Evolutionary conservation across 2,888 invertebrate genomes (phyloP), one percentile per base, ranked within the genome.

Genomic region (Tridacna gigas): DNA sequence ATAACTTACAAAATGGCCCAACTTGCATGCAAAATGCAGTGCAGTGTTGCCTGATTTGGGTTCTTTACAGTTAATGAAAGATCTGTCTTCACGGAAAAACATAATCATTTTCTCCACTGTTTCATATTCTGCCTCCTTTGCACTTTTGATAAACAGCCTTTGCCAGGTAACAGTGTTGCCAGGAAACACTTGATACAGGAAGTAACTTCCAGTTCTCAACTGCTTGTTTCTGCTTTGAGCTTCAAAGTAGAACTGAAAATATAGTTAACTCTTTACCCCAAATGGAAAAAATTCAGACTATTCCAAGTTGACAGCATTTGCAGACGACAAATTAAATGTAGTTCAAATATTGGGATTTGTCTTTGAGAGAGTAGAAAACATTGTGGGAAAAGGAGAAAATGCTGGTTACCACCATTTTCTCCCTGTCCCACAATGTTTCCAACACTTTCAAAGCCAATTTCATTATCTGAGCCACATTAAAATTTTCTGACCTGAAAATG

Each of bases 151-250:
- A 74, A 94, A 92, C 69, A 91, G 83, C 47, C 90, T 88, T 80
- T 94, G 93, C 94, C 94, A 94, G 22, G 91, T 90, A 45, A 86
- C 75, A 0, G 91, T 92, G 86, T 90, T 92, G 18, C 93, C 93
- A n/a, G 94, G 94, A 81, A 94, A 94, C 20, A 94, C 92, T 85
- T 94, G 94, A 86, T 94, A 94, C 83, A 94, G 88, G 89, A 94
- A 94, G 74, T 82, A 82, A 1, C 90, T 87, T 20, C 93, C 94
- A 13, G 90, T 88, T 77, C 91, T 91, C 77, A 94, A 83, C 66
- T 89, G 89, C 81, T 93, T 94, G 90, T 94, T 94, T 75, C 93
- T 80, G 71, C 94, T 93, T 13, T 89, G 90, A 4, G 93, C 91
- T 82, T 94, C 94, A 79, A 93, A 90, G 89, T 87, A 94, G 63